These are phyloP conservation scores for Onychomys torridus DNA, from an alignment of 2,797 vertebrate species.

Conservation along the genomic window DNA sequence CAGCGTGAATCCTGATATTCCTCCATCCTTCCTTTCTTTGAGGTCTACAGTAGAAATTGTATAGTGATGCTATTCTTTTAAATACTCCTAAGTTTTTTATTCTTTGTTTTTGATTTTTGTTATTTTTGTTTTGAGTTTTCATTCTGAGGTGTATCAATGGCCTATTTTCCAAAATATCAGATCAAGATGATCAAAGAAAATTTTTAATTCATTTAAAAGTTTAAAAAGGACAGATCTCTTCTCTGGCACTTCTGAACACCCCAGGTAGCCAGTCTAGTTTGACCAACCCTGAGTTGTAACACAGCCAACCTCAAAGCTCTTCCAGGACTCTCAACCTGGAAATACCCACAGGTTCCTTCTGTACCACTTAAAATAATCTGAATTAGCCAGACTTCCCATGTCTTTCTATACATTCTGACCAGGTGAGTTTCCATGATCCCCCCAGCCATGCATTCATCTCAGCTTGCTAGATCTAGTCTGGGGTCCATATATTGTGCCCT, in stretches of 20 bases:
- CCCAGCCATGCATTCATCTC: no score
- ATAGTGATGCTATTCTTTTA: not conserved
- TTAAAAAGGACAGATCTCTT: not conserved
- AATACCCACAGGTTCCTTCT: not conserved
- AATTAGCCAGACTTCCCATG: not conserved
- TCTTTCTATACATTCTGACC: not conserved
- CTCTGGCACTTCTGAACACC: not conserved
- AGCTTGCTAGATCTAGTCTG: not conserved
- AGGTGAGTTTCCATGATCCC: not conserved
- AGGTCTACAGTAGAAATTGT: not conserved
- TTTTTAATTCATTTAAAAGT: not conserved
- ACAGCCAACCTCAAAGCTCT: not conserved
- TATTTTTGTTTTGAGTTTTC: not conserved
- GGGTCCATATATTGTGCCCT: not conserved
- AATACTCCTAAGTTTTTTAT: not conserved
- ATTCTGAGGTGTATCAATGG: not conserved
- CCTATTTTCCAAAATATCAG: not conserved
- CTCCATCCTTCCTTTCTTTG: not conserved
- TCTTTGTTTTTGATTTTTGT: not conserved
- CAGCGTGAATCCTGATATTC: not conserved
- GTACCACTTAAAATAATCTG: no score
- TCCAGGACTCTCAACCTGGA: not conserved
- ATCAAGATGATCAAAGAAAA: not conserved
- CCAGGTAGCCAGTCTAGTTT: no score
- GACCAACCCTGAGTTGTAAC: not conserved